phyloP scores from a whole-genome alignment of 1,140 invertebrate genomes.

The Zaprionus ghesquierei region DNA sequence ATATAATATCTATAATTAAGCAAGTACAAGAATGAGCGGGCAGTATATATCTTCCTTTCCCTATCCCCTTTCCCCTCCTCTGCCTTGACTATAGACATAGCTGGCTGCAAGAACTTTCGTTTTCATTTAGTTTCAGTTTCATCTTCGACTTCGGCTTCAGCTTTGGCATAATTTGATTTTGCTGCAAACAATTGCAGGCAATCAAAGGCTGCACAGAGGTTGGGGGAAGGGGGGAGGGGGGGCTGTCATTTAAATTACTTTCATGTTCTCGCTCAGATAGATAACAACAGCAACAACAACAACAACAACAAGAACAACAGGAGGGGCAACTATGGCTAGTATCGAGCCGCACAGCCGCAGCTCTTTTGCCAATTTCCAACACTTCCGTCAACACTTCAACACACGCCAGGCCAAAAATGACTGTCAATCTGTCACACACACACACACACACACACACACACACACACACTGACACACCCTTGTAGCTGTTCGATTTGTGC shows the following conservation, averaged over 20 bases:
- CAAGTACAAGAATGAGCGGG: background rate
- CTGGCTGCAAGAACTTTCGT: constrained; percentile 40
- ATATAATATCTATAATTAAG: constrained; percentile 75
- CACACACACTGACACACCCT: background rate
- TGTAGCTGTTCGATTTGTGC: background rate
- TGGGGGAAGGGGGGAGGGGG: background rate
- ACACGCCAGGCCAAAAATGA: constrained; percentile 59
- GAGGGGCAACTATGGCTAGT: background rate
- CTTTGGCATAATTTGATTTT: constrained; percentile 39
- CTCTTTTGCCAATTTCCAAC: constrained; percentile 74
- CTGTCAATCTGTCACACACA: constrained; percentile 70
- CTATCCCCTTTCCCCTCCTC: background rate
- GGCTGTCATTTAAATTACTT: constrained; percentile 69
- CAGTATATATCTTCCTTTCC: background rate
- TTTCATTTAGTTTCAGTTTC: constrained; percentile 49
- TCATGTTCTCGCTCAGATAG: constrained; percentile 54
- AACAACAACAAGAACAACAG: background rate
- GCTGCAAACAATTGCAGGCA: constrained; percentile 59
- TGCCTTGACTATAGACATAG: background rate
- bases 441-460: constrained; percentile 30
- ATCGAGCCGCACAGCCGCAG: constrained; percentile 29
- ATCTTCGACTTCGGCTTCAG: constrained; percentile 33
- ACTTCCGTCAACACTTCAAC: constrained; percentile 76
- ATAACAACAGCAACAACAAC: constrained; percentile 16
- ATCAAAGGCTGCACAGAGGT: constrained; percentile 35